A percentile compares a stretch with the other conserved stretches of the same genome.
phyloP scores from a whole-genome alignment of 2,113 vertebrate genomes.

The Eulemur macaco region DNA sequence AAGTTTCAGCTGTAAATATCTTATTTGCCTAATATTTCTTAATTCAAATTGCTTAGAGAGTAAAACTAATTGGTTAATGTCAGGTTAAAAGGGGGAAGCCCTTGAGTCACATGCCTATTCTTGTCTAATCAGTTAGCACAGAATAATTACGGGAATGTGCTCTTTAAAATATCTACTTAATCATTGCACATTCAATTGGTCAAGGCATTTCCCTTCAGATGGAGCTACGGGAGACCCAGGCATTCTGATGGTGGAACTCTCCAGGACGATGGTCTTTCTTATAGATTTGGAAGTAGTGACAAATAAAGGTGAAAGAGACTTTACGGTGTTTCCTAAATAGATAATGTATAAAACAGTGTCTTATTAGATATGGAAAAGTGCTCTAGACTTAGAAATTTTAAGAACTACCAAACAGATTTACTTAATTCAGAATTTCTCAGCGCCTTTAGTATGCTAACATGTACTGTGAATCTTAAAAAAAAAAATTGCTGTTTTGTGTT shows the following conservation, averaged over 20 bases:
- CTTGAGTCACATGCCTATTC: not conserved
- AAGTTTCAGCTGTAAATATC: not conserved
- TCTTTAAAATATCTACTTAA: not conserved
- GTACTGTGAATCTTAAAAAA: not conserved
- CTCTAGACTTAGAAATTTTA: not conserved
- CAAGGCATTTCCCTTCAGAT: not conserved
- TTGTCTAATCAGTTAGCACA: not conserved
- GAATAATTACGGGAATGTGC: not conserved
- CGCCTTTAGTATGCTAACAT: not conserved
- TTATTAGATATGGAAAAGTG: not conserved
- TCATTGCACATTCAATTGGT: not conserved
- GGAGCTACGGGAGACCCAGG: not conserved
- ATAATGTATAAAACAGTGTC: not conserved
- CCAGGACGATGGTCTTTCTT: not conserved
- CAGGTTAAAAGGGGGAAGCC: not conserved
- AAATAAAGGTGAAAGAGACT: not conserved
- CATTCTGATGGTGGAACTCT: not conserved
- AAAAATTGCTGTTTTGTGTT: not conserved
- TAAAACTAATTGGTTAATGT: not conserved
- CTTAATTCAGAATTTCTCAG: slow-evolving; percentile 6
- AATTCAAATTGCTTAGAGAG: not conserved
- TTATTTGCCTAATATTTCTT: not conserved
- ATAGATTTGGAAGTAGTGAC: not conserved
- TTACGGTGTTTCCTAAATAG: not conserved
- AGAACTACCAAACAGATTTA: not conserved